Conservation (phyloP, 2,888 invertebrate genomes). For the Liopterus haemorrhoidalis region DNA sequence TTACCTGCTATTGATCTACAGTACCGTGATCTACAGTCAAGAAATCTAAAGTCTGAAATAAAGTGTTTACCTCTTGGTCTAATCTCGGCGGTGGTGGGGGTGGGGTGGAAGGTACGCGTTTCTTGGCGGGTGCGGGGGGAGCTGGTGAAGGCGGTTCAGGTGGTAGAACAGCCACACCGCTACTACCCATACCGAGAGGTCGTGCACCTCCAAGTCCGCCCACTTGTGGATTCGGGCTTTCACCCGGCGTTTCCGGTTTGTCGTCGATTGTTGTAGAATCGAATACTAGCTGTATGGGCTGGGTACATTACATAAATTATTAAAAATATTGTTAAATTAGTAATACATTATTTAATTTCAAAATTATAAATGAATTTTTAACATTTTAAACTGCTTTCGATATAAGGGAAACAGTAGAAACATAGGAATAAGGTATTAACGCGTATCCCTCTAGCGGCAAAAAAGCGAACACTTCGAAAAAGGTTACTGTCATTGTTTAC, state of each 20-base stretch:
- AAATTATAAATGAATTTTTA: no score
- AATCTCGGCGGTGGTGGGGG: slow-evolving; percentile 56
- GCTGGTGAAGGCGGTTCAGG: slow-evolving; percentile 49
- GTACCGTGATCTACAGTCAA: no score
- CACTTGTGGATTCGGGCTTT: slow-evolving; percentile 68
- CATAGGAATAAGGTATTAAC: no score
- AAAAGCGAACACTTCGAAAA: no score
- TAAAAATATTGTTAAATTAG: neutral
- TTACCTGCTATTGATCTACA: no score
- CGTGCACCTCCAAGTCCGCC: slow-evolving; percentile 74
- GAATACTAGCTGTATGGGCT: slow-evolving; percentile 52
- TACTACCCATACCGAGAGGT: slow-evolving; percentile 64
- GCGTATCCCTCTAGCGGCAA: no score
- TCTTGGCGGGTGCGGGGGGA: slow-evolving; percentile 50
- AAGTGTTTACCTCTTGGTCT: slow-evolving; percentile 50
- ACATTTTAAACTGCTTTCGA: no score
- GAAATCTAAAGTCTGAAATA: no score
- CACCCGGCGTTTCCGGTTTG: slow-evolving; percentile 69
- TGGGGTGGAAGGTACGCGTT: slow-evolving; percentile 49
- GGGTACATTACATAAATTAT: slow-evolving; percentile 36
- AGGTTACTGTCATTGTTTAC: no score
- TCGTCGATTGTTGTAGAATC: slow-evolving; percentile 50
- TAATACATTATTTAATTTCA: neutral
- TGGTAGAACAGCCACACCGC: slow-evolving; percentile 48
- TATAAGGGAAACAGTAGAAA: no score